These are phyloP conservation scores for Lycia hirtaria DNA, from an alignment of 2,888 invertebrate genomes.

Conservation along the genomic window DNA sequence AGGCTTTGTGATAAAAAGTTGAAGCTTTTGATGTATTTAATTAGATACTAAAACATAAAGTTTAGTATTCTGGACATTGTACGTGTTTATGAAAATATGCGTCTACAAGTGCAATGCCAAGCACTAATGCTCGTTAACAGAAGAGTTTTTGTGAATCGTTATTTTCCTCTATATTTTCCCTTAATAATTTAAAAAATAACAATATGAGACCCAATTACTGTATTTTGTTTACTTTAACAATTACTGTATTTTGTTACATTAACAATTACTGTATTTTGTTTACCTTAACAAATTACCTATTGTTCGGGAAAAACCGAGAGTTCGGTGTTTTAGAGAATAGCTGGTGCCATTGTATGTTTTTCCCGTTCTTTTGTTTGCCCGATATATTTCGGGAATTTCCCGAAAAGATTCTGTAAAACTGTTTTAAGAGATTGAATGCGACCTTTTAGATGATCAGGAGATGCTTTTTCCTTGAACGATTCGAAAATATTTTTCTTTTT, in stretches of 20 bases:
- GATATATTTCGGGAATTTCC: constrained; percentile 71
- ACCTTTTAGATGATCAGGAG: constrained; percentile 11
- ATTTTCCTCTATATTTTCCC: neutral
- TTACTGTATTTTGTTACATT: constrained; percentile 13
- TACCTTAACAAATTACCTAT: constrained; percentile 29
- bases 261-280: constrained; percentile 13
- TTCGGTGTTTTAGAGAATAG: constrained; percentile 14
- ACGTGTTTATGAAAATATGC: too few relatives aligned
- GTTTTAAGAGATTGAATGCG: constrained; percentile 20
- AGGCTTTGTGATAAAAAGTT: neutral
- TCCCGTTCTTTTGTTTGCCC: constrained; percentile 12
- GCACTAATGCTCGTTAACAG: too few relatives aligned
- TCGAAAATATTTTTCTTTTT: neutral
- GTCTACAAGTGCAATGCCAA: too few relatives aligned
- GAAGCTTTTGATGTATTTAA: neutral
- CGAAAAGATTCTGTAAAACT: constrained; percentile 10
- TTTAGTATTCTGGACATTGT: too few relatives aligned
- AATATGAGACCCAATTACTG: constrained; percentile 5
- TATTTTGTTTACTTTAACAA: neutral
- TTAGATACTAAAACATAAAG: too few relatives aligned
- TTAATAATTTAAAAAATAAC: constrained; percentile 1
- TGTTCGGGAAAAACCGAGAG: constrained; percentile 15
- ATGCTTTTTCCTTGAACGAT: neutral
- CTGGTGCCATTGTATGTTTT: constrained; percentile 25
- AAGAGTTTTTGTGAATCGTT: too few relatives aligned